These are phyloP conservation scores for Nymphicus hollandicus DNA, from an alignment of 2,113 vertebrate species.

Conservation along the genomic window DNA sequence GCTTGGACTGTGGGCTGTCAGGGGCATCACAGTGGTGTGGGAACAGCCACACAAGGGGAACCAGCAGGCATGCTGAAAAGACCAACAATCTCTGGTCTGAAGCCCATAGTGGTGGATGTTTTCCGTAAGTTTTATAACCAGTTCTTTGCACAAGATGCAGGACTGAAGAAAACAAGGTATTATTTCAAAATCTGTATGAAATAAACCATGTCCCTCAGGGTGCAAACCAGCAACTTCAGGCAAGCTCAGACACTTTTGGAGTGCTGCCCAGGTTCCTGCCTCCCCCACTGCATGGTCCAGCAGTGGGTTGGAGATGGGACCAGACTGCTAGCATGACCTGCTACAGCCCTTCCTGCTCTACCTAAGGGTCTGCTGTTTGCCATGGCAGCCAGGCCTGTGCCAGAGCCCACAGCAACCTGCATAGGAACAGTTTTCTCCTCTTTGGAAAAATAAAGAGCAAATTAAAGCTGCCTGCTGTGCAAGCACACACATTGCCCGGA, in stretches of 20 bases:
- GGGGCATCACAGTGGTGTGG: background rate
- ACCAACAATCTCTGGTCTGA: background rate
- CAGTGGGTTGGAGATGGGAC: fast-evolving
- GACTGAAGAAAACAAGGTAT: background rate
- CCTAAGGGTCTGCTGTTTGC: background rate
- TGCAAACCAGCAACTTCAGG: background rate
- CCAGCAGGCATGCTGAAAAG: background rate
- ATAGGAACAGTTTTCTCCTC: background rate
- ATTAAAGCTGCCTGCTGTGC: fast-evolving
- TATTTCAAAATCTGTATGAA: background rate
- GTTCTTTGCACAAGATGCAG: background rate
- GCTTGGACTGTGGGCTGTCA: background rate
- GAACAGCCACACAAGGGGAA: background rate
- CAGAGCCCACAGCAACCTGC: background rate
- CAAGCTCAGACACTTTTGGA: fast-evolving
- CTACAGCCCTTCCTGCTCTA: background rate
- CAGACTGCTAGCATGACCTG: fast-evolving
- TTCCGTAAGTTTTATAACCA: background rate
- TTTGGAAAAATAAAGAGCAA: background rate
- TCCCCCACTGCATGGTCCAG: fast-evolving
- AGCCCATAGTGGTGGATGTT: fast-evolving
- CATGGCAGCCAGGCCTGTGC: background rate
- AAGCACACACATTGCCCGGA: fast-evolving
- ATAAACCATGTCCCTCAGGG: background rate
- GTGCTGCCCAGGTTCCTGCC: background rate